Evolutionary conservation across 2,797 vertebrate genomes (phyloP).

Genomic region (Anabacerthia variegaticeps): DNA sequence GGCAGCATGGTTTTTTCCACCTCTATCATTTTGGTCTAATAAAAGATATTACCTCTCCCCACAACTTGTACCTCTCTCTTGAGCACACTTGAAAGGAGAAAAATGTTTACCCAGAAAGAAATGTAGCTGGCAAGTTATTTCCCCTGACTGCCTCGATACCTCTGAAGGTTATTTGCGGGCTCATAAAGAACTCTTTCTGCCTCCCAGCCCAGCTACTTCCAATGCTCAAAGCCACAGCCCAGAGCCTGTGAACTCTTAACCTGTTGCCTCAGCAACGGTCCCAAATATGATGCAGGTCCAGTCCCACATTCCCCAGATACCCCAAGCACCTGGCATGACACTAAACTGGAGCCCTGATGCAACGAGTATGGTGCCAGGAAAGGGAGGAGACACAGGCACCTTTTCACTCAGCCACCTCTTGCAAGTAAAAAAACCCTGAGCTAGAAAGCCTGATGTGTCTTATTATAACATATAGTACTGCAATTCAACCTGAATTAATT

Average conservation of each 20-base stretch:
- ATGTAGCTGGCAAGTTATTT: slow-evolving; percentile 54
- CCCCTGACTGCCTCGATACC: background rate
- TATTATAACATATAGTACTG: background rate
- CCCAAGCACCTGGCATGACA: background rate
- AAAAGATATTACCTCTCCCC: slow-evolving; percentile 46
- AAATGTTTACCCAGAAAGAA: slow-evolving; percentile 43
- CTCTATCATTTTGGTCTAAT: slow-evolving; percentile 44
- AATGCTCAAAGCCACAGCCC: background rate
- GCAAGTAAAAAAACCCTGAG: background rate
- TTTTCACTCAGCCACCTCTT: background rate
- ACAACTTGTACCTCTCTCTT: slow-evolving; percentile 5
- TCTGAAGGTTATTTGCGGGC: slow-evolving; percentile 12
- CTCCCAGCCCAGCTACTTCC: background rate
- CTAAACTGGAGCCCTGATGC: background rate
- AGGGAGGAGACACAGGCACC: background rate
- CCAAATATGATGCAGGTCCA: background rate
- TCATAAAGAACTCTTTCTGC: slow-evolving; percentile 43
- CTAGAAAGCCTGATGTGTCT: background rate
- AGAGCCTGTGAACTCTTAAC: background rate
- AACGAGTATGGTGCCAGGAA: accelerated
- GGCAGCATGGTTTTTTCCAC: slow-evolving; percentile 12
- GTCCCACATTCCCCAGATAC: background rate
- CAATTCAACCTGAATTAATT: background rate
- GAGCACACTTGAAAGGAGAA: slow-evolving; percentile 46
- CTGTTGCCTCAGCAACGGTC: background rate